A percentile compares a stretch with the other conserved stretches of the same genome.
Conservation (phyloP, 1,140 invertebrate genomes). For the Mamestra configurata region DNA sequence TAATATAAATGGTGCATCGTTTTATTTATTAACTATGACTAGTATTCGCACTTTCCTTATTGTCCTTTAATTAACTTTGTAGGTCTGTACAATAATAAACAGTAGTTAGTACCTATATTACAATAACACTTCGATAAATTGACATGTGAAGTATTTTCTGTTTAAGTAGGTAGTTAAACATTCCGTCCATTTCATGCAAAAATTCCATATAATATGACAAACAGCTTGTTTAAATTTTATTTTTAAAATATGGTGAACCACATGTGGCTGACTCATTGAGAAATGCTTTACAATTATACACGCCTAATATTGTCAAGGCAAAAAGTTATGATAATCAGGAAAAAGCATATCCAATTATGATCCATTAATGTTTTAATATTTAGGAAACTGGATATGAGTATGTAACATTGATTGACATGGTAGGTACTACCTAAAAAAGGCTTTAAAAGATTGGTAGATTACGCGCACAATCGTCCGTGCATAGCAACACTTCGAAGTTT, state of each 20-base stretch:
- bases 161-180: not conserved
- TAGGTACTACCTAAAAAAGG: no score
- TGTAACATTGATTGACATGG: not conserved
- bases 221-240: slow-evolving; percentile 32
- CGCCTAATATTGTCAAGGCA: not conserved
- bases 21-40: slow-evolving; percentile 29
- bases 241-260: slow-evolving; percentile 33
- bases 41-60: slow-evolving; percentile 23
- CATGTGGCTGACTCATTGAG: slow-evolving; percentile 44
- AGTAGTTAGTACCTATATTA: not conserved
- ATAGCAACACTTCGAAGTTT: not conserved
- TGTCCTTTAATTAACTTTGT: slow-evolving; percentile 45
- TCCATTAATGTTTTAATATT: not conserved
- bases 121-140: not conserved
- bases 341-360: not conserved
- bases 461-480: not conserved
- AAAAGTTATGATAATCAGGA: slow-evolving; percentile 1
- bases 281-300: slow-evolving; percentile 47
- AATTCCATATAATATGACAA: slow-evolving; percentile 31
- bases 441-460: not conserved
- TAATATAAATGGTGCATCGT: not conserved
- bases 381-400: not conserved
- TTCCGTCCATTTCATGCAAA: slow-evolving; percentile 23
- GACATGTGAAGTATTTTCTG: not conserved
- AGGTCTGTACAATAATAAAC: slow-evolving; percentile 9